These are phyloP conservation scores for Masticophis lateralis DNA, from an alignment of 2,797 vertebrate genomes.

Conservation along the genomic window DNA sequence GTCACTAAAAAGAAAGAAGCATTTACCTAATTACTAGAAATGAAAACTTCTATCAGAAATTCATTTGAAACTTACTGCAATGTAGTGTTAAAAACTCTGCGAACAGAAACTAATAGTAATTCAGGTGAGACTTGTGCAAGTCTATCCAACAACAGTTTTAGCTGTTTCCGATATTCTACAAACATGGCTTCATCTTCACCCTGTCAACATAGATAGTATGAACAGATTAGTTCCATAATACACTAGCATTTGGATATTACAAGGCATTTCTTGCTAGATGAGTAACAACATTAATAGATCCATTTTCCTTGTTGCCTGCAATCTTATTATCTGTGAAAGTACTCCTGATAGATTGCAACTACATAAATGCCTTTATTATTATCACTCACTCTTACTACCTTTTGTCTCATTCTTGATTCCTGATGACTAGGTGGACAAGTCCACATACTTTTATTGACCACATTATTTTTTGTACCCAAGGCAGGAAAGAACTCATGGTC, in stretches of 20 bases:
- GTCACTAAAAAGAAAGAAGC: neutral
- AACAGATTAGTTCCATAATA: neutral
- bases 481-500: neutral
- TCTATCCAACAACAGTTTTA: constrained; percentile 93
- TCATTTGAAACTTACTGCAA: constrained; percentile 83
- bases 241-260: neutral
- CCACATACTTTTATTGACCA: neutral
- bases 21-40: neutral
- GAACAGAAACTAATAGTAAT: constrained; percentile 87
- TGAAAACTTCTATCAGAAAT: neutral
- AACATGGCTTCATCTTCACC: constrained; percentile 99
- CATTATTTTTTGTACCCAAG: neutral
- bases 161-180: constrained; percentile 96
- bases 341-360: neutral
- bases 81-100: constrained; percentile 87
- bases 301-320: neutral
- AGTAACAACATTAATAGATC: neutral
- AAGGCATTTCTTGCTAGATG: neutral
- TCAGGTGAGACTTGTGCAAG: constrained; percentile 96
- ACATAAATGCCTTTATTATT: neutral
- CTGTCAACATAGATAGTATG: constrained; percentile 65
- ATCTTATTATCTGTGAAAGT: neutral
- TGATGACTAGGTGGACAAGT: neutral
- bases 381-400: neutral
- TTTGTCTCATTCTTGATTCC: neutral